A percentile compares a stretch with the other conserved stretches of the same genome.
Evolutionary conservation across 2,797 vertebrate species (phyloP).

Genomic region (Moxostoma hubbsi): DNA sequence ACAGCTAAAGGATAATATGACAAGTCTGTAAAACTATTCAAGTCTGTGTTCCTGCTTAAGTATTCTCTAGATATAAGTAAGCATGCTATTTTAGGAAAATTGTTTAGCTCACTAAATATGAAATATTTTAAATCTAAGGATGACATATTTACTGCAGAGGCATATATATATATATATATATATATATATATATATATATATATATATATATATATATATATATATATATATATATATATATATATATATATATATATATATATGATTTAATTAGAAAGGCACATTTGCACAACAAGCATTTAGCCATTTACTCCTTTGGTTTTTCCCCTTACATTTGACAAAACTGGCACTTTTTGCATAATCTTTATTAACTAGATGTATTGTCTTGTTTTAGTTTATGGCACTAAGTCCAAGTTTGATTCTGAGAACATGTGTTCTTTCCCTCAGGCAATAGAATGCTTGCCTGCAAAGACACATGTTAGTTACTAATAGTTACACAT

Average conservation of each 20-base stretch:
- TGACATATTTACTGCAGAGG: slow-evolving; percentile 46
- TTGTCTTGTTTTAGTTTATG: slow-evolving; percentile 56
- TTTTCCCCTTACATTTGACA: slow-evolving; percentile 33
- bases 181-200: slow-evolving; percentile 16
- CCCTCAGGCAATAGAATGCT: slow-evolving; percentile 42
- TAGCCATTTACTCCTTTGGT: slow-evolving; percentile 36
- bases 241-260: slow-evolving; percentile 19
- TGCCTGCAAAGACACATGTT: slow-evolving; percentile 22
- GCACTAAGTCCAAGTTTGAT: slow-evolving; percentile 17
- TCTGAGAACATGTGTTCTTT: slow-evolving; percentile 41
- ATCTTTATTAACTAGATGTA: slow-evolving; percentile 57
- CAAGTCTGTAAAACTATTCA: slow-evolving; percentile 48
- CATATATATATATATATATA: slow-evolving; percentile 1
- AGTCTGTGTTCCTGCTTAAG: slow-evolving; percentile 40
- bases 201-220: slow-evolving; percentile 19
- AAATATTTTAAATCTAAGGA: slow-evolving; percentile 53
- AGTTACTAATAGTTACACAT: slow-evolving; percentile 44
- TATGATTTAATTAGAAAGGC: slow-evolving; percentile 54
- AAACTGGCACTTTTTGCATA: slow-evolving; percentile 44
- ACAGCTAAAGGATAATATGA: slow-evolving; percentile 23
- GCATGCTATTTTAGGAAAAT: slow-evolving; percentile 40
- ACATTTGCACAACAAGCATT: slow-evolving; percentile 33
- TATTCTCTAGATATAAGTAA: slow-evolving; percentile 39
- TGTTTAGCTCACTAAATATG: slow-evolving; percentile 50
- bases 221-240: slow-evolving; percentile 24